A percentile compares a stretch with the other conserved stretches of the same genome.
phyloP scores from a whole-genome alignment of 2,888 invertebrate species.

The Tenthredo livida region DNA sequence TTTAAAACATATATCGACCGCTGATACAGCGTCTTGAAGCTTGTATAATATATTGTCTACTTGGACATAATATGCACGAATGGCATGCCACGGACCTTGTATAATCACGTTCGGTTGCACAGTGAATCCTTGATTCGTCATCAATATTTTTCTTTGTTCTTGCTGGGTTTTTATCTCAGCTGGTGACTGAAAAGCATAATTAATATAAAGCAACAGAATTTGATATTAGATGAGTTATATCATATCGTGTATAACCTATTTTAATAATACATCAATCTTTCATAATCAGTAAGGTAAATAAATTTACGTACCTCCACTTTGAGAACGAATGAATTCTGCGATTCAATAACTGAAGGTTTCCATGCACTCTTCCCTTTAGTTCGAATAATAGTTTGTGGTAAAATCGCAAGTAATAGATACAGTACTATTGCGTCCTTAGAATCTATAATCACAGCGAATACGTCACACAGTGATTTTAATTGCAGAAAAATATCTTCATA shows the following conservation, averaged over 20 bases:
- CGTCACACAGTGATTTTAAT: too few species aligned
- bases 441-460: too few species aligned
- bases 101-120: not conserved
- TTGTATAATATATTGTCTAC: not conserved
- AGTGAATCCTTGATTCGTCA: not conserved
- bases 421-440: not conserved
- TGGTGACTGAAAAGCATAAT: not conserved
- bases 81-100: not conserved
- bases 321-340: not conserved
- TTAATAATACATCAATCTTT: too few species aligned
- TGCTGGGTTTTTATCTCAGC: not conserved
- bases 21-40: not conserved
- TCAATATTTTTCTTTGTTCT: not conserved
- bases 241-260: too few species aligned
- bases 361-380: not conserved
- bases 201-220: too few species aligned
- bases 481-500: too few species aligned
- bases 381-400: not conserved
- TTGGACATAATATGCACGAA: not conserved
- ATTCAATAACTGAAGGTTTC: not conserved
- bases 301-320: not conserved
- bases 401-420: not conserved
- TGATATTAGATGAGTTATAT: too few species aligned
- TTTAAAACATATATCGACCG: slow-evolving; percentile 1
- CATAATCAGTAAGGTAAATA: too few species aligned